phyloP scores from a whole-genome alignment of 64 coral and sea anemone species.

The Orbicella faveolata region DNA sequence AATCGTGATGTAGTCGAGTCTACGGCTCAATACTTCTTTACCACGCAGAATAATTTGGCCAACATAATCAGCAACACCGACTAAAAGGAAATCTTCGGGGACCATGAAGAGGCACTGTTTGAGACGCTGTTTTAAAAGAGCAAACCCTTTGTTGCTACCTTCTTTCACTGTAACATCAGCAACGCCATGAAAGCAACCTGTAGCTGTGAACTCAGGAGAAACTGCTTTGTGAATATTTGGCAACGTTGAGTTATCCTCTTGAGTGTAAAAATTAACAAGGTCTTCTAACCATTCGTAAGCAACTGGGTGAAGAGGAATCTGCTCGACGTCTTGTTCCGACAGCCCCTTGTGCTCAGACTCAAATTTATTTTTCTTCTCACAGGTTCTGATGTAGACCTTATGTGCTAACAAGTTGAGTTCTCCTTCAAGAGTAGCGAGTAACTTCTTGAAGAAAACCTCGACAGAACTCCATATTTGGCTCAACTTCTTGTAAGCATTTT shows the following conservation, averaged over 20 bases:
- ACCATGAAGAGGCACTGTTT: not conserved
- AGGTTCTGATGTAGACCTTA: conserved; percentile 1
- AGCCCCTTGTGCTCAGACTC: not conserved
- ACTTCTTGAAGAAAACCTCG: not conserved
- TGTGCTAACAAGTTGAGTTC: conserved; percentile 20
- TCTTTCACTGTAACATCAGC: not conserved
- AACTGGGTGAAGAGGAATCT: conserved; percentile 2
- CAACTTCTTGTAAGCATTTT: conserved; percentile 12
- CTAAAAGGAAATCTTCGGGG: not conserved
- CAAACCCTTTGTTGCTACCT: conserved; percentile 22
- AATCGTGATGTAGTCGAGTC: conserved; percentile 25
- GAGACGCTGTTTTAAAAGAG: conserved; percentile 23
- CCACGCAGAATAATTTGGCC: conserved; percentile 14
- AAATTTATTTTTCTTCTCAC: conserved; percentile 24
- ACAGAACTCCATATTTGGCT: conserved; percentile 5
- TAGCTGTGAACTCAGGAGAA: not conserved
- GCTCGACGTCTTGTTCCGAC: not conserved
- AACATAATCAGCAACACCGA: not conserved
- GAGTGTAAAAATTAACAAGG: not conserved
- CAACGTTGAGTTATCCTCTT: conserved; percentile 1
- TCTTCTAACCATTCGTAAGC: conserved; percentile 14
- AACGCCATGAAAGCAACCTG: conserved; percentile 18
- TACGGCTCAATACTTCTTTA: not conserved
- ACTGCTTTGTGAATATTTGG: conserved; percentile 39
- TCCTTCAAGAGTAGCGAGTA: not conserved